Percentiles rank a stretch among this genome's conserved stretches.
Conservation (phyloP, 2,888 invertebrate species). For the Laothoe populi region DNA sequence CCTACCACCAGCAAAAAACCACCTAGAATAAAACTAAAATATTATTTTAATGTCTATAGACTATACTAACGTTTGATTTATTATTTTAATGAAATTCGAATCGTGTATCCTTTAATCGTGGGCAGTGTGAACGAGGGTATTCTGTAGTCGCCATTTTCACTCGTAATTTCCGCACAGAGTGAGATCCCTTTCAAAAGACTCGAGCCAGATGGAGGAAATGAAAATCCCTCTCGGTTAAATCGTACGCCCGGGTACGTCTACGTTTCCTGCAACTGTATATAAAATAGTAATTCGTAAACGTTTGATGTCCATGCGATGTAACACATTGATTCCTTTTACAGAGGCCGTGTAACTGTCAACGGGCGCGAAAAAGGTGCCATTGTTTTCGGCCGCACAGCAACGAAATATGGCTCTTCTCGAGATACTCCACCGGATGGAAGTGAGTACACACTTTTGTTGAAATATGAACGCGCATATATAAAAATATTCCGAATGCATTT, state of each 20-base stretch:
- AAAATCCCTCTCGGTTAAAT: conserved; percentile 72
- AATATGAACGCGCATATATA: background rate
- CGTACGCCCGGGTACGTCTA: conserved; percentile 56
- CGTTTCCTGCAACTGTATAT: conserved; percentile 38
- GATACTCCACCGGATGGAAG: conserved; percentile 98
- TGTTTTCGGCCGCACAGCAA: conserved; percentile 96
- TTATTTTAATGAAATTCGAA: too few relatives aligned
- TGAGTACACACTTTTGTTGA: conserved; percentile 67
- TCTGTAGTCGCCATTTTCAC: conserved; percentile 59
- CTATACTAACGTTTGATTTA: too few relatives aligned
- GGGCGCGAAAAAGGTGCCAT: conserved; percentile 94
- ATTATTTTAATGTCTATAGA: too few relatives aligned
- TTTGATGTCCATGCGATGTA: conserved; percentile 13
- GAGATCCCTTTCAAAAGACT: conserved; percentile 60
- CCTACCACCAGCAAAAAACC: too few relatives aligned
- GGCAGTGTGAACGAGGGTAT: conserved; percentile 35
- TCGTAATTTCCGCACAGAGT: conserved; percentile 71
- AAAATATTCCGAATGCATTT: conserved; percentile 21
- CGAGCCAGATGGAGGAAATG: conserved; percentile 65
- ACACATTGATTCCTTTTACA: conserved; percentile 76
- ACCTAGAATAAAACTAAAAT: too few relatives aligned
- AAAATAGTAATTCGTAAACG: conserved; percentile 19
- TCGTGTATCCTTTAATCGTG: conserved; percentile 5
- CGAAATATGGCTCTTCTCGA: conserved; percentile 98
- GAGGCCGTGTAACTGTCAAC: conserved; percentile 97